Base-by-base conservation (phyloP, 2,888 invertebrate genomes). In the Listrodromus nycthemerus region DNA sequence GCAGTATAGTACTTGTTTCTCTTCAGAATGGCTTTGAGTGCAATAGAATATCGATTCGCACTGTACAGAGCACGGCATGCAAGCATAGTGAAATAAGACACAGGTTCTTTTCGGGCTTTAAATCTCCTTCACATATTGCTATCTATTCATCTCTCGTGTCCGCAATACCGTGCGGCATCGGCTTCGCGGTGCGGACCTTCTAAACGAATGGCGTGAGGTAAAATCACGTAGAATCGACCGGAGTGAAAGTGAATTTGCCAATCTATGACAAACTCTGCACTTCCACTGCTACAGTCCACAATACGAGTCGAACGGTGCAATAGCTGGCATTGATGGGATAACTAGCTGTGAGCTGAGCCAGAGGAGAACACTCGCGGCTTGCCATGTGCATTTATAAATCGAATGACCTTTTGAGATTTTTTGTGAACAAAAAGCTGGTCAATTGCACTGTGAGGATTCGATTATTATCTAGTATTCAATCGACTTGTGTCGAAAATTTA, bases 171-270 rank as follows among this genome's bases (percentile, higher is more conserved):
- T 55, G 13, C 55, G 13, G 8, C 24, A 10, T 55, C 24, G 55
- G 21, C 24, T 24, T 55, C 21, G 10, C 55, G 21, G 21, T 24
- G 4, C 21, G 55, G 24, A 24, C 55, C 24, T 55, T 55, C 24
- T 21, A 8, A 24, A 13, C 21, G 24, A 55, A 16, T 19, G 52
- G 19, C 41, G 4, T 75, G 65, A 81, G 81, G 75, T 45, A 55
- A 41, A 37, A 52, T 75, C 13, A 13, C 55, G 48, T 55, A 19
- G 27, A 41, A n/a, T 61, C n/a, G 27, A 45, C 41, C 30, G 27
- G 10, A 75, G 75, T 70, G 81, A 81, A 76, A 81, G 81, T 81
- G 52, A 70, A 30, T 65, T 69, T 75, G 41, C 63, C 41, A 66
- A 75, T 75, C 27, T 63, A 52, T 48, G 58, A 30, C 19, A 74